Base-by-base conservation (phyloP, 2,888 invertebrate genomes). In the Diplazon laetatorius region DNA sequence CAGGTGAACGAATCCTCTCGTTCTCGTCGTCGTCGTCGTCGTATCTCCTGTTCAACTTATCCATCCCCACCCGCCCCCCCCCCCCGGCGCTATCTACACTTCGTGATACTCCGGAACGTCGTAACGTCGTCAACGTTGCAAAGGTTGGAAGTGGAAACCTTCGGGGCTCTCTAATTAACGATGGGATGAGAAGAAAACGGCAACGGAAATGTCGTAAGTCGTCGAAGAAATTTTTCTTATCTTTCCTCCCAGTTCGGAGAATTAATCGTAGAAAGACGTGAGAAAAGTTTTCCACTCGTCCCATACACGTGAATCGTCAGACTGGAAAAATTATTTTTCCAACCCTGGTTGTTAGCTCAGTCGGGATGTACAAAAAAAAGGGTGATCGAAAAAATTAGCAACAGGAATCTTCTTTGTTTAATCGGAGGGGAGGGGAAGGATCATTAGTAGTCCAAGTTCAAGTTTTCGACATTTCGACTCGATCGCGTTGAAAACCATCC, bases 1-100 rank as follows among this genome's bases (percentile, higher is more conserved):
- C 79, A 80, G 77, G 73, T 75, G 73, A 80, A 76, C 73, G 68
- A 68, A 73, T 75, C 65, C 69, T 22, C 63, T 76, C 60, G 77
- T 66, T 18, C 46, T 66, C 66, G 60, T 42, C 62, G 42, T 65
- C 48, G 12, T 39, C 22, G 20, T 35, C 59, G 30, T 12, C 9
- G 16, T 18, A 30, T 57, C 35, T 57, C n/a, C 10, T 2, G 42
- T 42, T 42, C 42, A 42, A 10, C 10, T n/a, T 30, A 30, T n/a
- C n/a, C n/a, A n/a, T n/a, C 30, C 2, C 6, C 30, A 30, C 30
- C 6, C 16, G n/a, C 20, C 12, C 12, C 12, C 18, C 12, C 37
- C 18, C 12, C 22, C 30, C 55, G 30, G 30, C 46, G 60, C 14
- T 39, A 25, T 62, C 57, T 35, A 16, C 35, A 10, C 18, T 30